Percentiles rank a stretch among this genome's conserved stretches.
These are phyloP conservation scores for Holacanthella duospinosa DNA, from an alignment of 2,888 invertebrate genomes.

Conservation along the genomic window DNA sequence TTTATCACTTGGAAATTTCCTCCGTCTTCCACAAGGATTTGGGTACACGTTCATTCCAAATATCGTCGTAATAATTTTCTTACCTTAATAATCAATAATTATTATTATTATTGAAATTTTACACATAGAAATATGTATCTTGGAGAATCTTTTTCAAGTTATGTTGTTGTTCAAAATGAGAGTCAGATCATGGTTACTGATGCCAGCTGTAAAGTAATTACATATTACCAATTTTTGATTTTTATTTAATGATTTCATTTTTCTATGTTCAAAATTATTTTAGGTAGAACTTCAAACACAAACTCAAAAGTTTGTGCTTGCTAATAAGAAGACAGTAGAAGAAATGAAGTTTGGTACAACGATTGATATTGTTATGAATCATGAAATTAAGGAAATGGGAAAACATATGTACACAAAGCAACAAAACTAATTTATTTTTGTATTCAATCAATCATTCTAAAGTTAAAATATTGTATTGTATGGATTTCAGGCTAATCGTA, in stretches of 20 bases:
- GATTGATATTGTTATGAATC: slow-evolving; percentile 88
- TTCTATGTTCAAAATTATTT: slow-evolving; percentile 16
- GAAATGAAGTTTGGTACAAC: slow-evolving; percentile 65
- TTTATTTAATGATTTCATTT: slow-evolving; percentile 1
- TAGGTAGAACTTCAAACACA: slow-evolving; percentile 89
- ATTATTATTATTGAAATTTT: too few relatives aligned
- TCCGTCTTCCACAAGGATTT: slow-evolving; percentile 90
- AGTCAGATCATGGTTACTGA: slow-evolving; percentile 71
- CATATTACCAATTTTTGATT: background rate
- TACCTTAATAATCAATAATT: slow-evolving; percentile 1
- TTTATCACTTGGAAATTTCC: slow-evolving; percentile 73
- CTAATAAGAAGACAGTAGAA: slow-evolving; percentile 53
- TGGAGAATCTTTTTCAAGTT: slow-evolving; percentile 96
- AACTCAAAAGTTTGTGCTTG: slow-evolving; percentile 69
- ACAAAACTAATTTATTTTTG: too few relatives aligned
- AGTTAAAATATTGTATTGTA: slow-evolving; percentile 2
- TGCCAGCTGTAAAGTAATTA: slow-evolving; percentile 63
- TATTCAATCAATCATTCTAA: background rate
- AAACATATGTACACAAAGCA: slow-evolving; percentile 81
- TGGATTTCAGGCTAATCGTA: slow-evolving; percentile 68
- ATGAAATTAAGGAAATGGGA: slow-evolving; percentile 98
- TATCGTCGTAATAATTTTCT: background rate
- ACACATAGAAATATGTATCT: slow-evolving; percentile 74
- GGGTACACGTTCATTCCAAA: slow-evolving; percentile 49
- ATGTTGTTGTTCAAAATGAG: slow-evolving; percentile 93